These are phyloP conservation scores for Halyomorpha halys DNA, from an alignment of 1,140 invertebrate species.

Conservation along the genomic window DNA sequence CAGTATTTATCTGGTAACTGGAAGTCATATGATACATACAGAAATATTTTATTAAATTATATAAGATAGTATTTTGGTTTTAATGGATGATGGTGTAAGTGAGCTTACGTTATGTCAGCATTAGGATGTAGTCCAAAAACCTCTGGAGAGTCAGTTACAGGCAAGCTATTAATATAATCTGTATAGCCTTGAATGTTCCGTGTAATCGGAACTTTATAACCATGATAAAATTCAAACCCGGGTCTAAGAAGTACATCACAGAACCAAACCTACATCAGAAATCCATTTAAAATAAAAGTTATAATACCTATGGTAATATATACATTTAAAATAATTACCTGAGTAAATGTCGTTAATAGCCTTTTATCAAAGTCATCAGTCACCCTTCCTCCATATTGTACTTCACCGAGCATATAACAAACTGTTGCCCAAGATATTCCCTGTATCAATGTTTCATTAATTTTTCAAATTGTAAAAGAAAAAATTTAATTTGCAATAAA, in stretches of 20 bases:
- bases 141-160: conserved; percentile 80
- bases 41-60: background rate
- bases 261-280: conserved; percentile 56
- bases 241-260: conserved; percentile 70
- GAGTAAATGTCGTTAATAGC: conserved; percentile 77
- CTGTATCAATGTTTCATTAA: conserved; percentile 33
- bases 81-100: background rate
- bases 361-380: conserved; percentile 94
- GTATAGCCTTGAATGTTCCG: conserved; percentile 63
- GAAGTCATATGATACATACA: conserved; percentile 18
- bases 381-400: conserved; percentile 91
- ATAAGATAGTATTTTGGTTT: background rate
- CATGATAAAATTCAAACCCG: conserved; percentile 80
- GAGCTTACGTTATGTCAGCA: conserved; percentile 80
- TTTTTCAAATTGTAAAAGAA: too few species aligned
- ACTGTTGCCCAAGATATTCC: conserved; percentile 95
- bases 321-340: conserved; percentile 40
- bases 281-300: too few species aligned
- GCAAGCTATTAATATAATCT: conserved; percentile 78
- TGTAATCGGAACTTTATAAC: conserved; percentile 72
- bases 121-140: conserved; percentile 94
- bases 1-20: conserved; percentile 82
- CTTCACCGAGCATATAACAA: conserved; percentile 95
- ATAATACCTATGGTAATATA: background rate
- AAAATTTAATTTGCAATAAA: too few species aligned